A percentile compares a stretch with the other conserved stretches of the same genome.
Evolutionary conservation across 2,797 vertebrate species (phyloP).

Genomic region (Loriculus beryllinus): DNA sequence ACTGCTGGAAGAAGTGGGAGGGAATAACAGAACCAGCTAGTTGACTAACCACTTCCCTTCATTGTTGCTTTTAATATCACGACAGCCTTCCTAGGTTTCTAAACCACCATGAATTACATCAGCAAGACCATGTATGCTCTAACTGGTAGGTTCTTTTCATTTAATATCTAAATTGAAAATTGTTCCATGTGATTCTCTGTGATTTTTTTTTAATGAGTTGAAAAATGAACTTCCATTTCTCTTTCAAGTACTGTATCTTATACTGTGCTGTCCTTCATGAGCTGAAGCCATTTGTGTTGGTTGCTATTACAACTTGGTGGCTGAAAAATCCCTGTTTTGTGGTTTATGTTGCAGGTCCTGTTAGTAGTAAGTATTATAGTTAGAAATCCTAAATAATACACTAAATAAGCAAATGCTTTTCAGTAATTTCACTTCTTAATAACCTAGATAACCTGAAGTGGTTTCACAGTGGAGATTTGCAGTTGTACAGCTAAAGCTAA

Average conservation of each 20-base stretch:
- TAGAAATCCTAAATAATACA: neutral
- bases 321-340: neutral
- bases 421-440: neutral
- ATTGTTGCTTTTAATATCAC: conserved; percentile 74
- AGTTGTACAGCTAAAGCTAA: neutral
- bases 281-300: neutral
- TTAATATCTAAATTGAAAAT: conserved; percentile 13
- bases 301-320: neutral
- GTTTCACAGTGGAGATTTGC: neutral
- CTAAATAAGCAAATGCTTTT: neutral
- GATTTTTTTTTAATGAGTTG: neutral
- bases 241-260: neutral
- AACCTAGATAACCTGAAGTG: neutral
- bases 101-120: conserved; percentile 53
- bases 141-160: conserved; percentile 73
- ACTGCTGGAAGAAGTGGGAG: conserved; percentile 69
- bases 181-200: neutral
- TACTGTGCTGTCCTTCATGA: neutral
- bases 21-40: conserved; percentile 74
- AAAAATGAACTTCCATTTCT: neutral
- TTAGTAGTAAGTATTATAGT: neutral
- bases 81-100: conserved; percentile 57
- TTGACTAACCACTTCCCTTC: conserved; percentile 79
- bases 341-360: neutral
- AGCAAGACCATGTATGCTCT: conserved; percentile 54